Percentiles rank a stretch among this genome's conserved stretches.
phyloP scores from a whole-genome alignment of 1,140 invertebrate species.

The Macrosteles quadrilineatus region DNA sequence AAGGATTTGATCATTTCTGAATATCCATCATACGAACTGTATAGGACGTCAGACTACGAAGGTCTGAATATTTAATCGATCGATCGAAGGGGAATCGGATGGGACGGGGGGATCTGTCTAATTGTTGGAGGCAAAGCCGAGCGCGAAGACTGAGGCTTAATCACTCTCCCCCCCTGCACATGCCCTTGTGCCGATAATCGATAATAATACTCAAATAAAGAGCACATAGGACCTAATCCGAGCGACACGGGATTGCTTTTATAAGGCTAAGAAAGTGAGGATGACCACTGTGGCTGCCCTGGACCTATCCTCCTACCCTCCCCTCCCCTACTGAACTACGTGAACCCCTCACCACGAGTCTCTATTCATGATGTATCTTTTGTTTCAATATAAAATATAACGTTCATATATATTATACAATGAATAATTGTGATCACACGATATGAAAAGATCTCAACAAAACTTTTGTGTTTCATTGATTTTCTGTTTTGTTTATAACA shows the following conservation, averaged over 20 bases:
- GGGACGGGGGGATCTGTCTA: slow-evolving; percentile 41
- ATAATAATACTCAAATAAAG: slow-evolving; percentile 43
- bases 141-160: slow-evolving; percentile 42
- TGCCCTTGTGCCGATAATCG: slow-evolving; percentile 40
- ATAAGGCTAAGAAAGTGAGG: background rate
- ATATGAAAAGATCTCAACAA: no score
- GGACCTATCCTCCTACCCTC: no score
- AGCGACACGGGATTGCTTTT: slow-evolving; percentile 16
- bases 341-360: no score
- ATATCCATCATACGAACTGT: slow-evolving; percentile 36
- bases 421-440: no score
- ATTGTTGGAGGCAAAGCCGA: slow-evolving; percentile 42
- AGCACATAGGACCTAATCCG: slow-evolving; percentile 17
- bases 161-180: slow-evolving; percentile 36
- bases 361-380: no score
- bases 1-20: slow-evolving; percentile 31
- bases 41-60: slow-evolving; percentile 32
- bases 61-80: slow-evolving; percentile 40
- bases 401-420: no score
- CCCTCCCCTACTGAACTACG: no score
- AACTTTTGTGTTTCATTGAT: no score
- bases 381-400: no score
- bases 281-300: no score
- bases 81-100: slow-evolving; percentile 34
- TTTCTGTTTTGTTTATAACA: no score